A percentile compares a stretch with the other conserved stretches of the same genome.
phyloP scores from a whole-genome alignment of 2,888 invertebrate genomes.

The Clivina fossor region DNA sequence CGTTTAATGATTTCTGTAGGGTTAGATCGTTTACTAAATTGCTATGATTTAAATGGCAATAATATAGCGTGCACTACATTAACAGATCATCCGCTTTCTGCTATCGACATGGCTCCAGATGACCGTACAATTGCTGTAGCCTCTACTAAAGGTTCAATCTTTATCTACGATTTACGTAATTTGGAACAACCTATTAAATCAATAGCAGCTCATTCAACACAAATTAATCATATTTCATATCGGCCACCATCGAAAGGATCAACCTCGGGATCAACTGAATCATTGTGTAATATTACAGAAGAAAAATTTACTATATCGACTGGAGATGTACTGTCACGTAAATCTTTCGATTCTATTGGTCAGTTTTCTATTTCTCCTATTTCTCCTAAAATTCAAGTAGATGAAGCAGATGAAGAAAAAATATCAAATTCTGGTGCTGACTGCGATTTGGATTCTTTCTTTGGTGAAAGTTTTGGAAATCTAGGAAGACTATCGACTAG shows the following conservation, averaged over 20 bases:
- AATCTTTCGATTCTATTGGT: slow-evolving; percentile 12
- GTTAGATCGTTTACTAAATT: slow-evolving; percentile 59
- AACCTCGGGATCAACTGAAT: slow-evolving; percentile 2
- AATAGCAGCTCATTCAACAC: slow-evolving; percentile 30
- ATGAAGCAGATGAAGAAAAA: background rate
- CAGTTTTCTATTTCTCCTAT: slow-evolving; percentile 3
- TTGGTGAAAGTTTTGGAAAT: too few relatives aligned
- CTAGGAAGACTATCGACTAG: too few relatives aligned
- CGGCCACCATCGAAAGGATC: slow-evolving; percentile 3
- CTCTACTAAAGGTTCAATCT: slow-evolving; percentile 41
- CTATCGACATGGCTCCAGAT: slow-evolving; percentile 40
- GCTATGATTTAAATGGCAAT: slow-evolving; percentile 59
- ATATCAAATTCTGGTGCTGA: slow-evolving; percentile 5
- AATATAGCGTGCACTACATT: slow-evolving; percentile 55
- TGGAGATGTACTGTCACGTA: background rate
- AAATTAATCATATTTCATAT: slow-evolving; percentile 18
- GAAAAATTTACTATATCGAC: background rate
- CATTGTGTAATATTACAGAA: slow-evolving; percentile 13
- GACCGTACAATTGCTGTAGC: slow-evolving; percentile 41
- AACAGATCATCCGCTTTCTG: slow-evolving; percentile 52
- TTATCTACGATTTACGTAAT: slow-evolving; percentile 41
- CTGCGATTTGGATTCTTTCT: slow-evolving; percentile 19
- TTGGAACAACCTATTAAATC: slow-evolving; percentile 30
- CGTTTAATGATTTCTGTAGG: slow-evolving; percentile 61
- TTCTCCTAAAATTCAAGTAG: slow-evolving; percentile 4